Percentiles rank a stretch among this genome's conserved stretches.
These are phyloP conservation scores for Tachyglossus aculeatus DNA, from an alignment of 2,797 vertebrate species.

Conservation along the genomic window DNA sequence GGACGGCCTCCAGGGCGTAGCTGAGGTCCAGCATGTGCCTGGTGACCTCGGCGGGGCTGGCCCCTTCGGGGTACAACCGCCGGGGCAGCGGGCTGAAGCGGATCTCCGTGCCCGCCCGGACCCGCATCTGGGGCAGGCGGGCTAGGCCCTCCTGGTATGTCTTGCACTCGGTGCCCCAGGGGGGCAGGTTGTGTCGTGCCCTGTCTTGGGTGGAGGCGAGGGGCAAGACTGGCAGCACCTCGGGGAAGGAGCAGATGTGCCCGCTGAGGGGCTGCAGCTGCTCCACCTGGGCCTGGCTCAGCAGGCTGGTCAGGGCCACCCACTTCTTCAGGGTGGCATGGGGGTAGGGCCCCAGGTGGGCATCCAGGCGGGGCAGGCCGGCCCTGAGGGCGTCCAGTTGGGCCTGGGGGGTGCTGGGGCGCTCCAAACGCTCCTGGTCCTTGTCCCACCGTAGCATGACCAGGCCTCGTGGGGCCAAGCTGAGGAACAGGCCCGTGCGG, in stretches of 20 bases:
- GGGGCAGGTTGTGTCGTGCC: slow-evolving; percentile 78
- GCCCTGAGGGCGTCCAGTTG: slow-evolving; percentile 79
- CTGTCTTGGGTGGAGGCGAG: slow-evolving; percentile 84
- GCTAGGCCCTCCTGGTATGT: slow-evolving; percentile 93
- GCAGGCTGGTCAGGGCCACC: slow-evolving; percentile 89
- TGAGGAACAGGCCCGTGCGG: slow-evolving; percentile 83
- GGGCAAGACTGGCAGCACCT: slow-evolving; percentile 84
- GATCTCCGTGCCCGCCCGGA: slow-evolving; percentile 87
- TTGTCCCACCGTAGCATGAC: slow-evolving; percentile 85
- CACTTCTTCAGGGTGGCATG: slow-evolving; percentile 89
- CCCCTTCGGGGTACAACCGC: slow-evolving; percentile 86
- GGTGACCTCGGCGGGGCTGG: slow-evolving; percentile 91
- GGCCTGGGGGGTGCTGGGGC: slow-evolving; percentile 76
- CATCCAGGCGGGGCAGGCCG: slow-evolving; percentile 84
- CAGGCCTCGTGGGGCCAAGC: slow-evolving; percentile 82
- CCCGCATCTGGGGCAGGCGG: slow-evolving; percentile 89
- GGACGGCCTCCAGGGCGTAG: slow-evolving; percentile 85
- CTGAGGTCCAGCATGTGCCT: slow-evolving; percentile 91
- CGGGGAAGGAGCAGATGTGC: slow-evolving; percentile 87
- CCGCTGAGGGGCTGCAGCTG: slow-evolving; percentile 87
- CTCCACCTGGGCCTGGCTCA: slow-evolving; percentile 78
- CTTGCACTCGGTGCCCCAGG: slow-evolving; percentile 83
- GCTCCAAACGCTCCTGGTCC: slow-evolving; percentile 81
- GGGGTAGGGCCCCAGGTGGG: slow-evolving; percentile 89
- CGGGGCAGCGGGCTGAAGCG: slow-evolving; percentile 88